These are phyloP conservation scores for Lethrus apterus DNA, from an alignment of 1,140 invertebrate genomes.

Conservation along the genomic window DNA sequence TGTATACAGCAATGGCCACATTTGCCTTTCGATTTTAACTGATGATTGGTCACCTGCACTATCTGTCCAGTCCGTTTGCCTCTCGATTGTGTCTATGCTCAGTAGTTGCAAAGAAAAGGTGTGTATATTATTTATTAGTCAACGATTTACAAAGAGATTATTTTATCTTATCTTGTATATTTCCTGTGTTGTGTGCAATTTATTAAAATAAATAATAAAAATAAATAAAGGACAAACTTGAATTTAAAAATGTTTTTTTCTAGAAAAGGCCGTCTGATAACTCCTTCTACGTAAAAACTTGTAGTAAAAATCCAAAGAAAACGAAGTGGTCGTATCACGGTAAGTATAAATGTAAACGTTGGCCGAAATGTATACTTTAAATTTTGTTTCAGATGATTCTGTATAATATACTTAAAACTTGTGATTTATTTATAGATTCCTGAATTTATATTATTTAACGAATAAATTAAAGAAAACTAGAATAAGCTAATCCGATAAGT, in stretches of 20 bases:
- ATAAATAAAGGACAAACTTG: no score
- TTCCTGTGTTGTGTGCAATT: not conserved
- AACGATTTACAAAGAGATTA: no score
- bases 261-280: slow-evolving; percentile 93
- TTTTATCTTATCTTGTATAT: slow-evolving; percentile 2
- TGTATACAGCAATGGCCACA: slow-evolving; percentile 98
- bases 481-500: no score
- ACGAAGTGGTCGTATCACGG: slow-evolving; percentile 99
- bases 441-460: no score
- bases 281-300: slow-evolving; percentile 94
- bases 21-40: slow-evolving; percentile 96
- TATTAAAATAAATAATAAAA: not conserved
- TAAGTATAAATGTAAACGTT: slow-evolving; percentile 41
- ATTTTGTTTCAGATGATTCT: slow-evolving; percentile 33
- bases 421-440: no score
- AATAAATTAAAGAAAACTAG: no score
- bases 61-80: slow-evolving; percentile 91
- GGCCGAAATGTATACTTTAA: slow-evolving; percentile 1
- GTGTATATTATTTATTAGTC: slow-evolving; percentile 24
- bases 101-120: slow-evolving; percentile 94
- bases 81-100: slow-evolving; percentile 97
- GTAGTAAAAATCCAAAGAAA: slow-evolving; percentile 98
- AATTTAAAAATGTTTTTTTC: no score
- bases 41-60: slow-evolving; percentile 98
- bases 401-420: slow-evolving; percentile 24